Evolutionary conservation across 2,797 vertebrate genomes (phyloP), one percentile per base, ranked within the genome.

Genomic region (Sphenodon punctatus): DNA sequence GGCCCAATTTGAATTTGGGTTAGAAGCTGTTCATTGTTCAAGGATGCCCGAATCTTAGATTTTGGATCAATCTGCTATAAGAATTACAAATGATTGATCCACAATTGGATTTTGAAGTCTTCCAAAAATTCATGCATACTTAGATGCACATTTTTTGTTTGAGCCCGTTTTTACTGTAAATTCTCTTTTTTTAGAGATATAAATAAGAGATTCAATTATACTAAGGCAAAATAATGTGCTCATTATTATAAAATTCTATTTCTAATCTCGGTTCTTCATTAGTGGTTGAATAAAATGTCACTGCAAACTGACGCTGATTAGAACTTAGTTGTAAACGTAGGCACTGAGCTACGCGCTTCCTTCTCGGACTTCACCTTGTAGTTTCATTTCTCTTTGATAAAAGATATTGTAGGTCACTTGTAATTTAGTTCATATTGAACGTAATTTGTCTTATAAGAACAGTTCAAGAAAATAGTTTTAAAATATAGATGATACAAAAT

Each of bases 111-210:
- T 78, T 17, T 60, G n/a, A 78, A 11, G 11, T 22, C 15, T 17
- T 23, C 16, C 23, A 53, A 56, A 60, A 4, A 20, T 23, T 17
- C 34, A 4, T 36, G 0, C 38, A 11, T 78, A 20, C 32, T 53
- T 53, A 51, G 23, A 36, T n/a, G n/a, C n/a, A n/a, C n/a, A n/a
- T n/a, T 68, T 10, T 43, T 51, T 5, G 61, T 59, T 65, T 73
- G 8, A 25, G 32, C 7, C 9, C 2, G 8, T 7, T 3, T 10
- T 34, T 49, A 6, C 0, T 6, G 30, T 3, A 48, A 38, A 20
- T 55, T 7, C 3, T 43, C n/a, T 73, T 77, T 14, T 65, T 49
- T 42, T 19, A 72, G 20, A 79, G 14, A 25, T 49, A 25, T 49
- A 51, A 46, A 59, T 41, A 61, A 14, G 19, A 12, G 7, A 15